These are phyloP conservation scores for Helarctos malayanus DNA, from an alignment of 2,797 vertebrate genomes.

Conservation along the genomic window DNA sequence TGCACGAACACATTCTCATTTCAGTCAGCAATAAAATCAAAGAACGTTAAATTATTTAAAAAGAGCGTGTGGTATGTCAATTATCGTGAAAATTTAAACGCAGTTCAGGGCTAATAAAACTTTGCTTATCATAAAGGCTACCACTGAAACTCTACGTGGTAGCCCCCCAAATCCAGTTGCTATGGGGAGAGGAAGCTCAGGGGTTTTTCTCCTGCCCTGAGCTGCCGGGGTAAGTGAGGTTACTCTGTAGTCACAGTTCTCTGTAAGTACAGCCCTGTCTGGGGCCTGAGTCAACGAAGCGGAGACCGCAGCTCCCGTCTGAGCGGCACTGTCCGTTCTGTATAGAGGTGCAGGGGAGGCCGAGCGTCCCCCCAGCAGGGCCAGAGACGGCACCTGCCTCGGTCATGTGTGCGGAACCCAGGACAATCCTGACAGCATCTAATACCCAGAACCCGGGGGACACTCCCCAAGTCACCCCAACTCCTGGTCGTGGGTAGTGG, in stretches of 20 bases:
- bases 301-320: background rate
- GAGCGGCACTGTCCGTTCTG: background rate
- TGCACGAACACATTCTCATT: background rate
- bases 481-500: too few species aligned
- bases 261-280: background rate
- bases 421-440: fast-evolving
- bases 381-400: constrained; percentile 51
- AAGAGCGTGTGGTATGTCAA: background rate
- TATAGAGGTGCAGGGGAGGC: background rate
- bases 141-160: background rate
- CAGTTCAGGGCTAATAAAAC: background rate
- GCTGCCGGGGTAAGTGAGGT: background rate
- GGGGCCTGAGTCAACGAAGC: background rate
- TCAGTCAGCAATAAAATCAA: background rate
- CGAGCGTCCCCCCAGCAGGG: background rate
- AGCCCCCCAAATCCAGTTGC: background rate
- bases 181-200: background rate
- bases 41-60: background rate
- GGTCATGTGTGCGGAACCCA: fast-evolving
- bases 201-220: background rate
- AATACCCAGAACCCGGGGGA: too few species aligned
- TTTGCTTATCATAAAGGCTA: background rate
- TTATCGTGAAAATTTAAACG: background rate
- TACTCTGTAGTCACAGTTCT: background rate
- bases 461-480: background rate